Percentiles rank a stretch among this genome's conserved stretches.
These are phyloP conservation scores for Zaprionus capensis DNA, from an alignment of 1,140 invertebrate species.

Conservation along the genomic window DNA sequence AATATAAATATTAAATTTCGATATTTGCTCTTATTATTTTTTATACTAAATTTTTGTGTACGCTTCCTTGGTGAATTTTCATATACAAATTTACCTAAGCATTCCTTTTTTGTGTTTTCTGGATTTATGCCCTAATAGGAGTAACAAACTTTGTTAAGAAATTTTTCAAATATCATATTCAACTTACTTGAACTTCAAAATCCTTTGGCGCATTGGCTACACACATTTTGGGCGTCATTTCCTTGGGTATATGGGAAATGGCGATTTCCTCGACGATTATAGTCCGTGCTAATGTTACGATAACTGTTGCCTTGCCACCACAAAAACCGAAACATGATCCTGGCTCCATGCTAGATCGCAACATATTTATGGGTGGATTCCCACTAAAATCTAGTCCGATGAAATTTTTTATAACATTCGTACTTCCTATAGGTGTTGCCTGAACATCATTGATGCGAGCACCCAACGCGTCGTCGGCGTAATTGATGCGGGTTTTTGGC, in stretches of 20 bases:
- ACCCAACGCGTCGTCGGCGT: slow-evolving; percentile 62
- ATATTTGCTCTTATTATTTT: neutral
- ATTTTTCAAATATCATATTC: too few species aligned
- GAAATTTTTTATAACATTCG: slow-evolving; percentile 42
- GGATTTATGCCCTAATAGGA: slow-evolving; percentile 32
- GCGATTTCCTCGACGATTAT: slow-evolving; percentile 59
- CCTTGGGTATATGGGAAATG: slow-evolving; percentile 61
- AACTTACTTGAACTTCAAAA: slow-evolving; percentile 65
- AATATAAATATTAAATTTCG: slow-evolving; percentile 41
- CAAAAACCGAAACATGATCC: slow-evolving; percentile 70
- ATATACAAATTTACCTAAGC: slow-evolving; percentile 42
- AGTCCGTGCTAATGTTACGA: slow-evolving; percentile 49
- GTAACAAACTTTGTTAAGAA: neutral
- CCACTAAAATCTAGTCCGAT: slow-evolving; percentile 65
- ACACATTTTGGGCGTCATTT: slow-evolving; percentile 53
- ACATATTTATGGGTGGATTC: slow-evolving; percentile 71
- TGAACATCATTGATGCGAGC: slow-evolving; percentile 47
- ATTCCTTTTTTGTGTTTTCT: neutral
- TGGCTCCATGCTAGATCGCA: slow-evolving; percentile 49
- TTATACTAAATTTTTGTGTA: slow-evolving; percentile 38
- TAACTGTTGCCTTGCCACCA: slow-evolving; percentile 42
- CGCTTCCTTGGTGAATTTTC: slow-evolving; percentile 41
- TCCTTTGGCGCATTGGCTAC: slow-evolving; percentile 69
- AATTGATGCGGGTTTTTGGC: slow-evolving; percentile 54
- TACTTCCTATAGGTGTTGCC: slow-evolving; percentile 43